Evolutionary conservation across 2,797 vertebrate species (phyloP), one percentile per base, ranked within the genome.

Genomic region (Scolopax bukidnonensis): DNA sequence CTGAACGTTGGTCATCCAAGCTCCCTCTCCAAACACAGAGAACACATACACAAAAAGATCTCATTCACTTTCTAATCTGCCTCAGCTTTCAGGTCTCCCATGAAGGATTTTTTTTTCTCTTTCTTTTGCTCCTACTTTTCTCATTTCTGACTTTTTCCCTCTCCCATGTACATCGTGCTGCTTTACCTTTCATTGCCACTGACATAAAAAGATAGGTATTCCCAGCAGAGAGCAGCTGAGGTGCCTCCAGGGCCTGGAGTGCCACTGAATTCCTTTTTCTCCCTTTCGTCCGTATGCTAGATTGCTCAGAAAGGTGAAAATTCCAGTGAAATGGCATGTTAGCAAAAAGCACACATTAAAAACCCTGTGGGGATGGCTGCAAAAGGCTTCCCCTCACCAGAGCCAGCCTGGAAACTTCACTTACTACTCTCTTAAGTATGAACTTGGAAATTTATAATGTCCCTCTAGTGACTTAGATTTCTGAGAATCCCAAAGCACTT

Each of bases 261-360:
- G 61, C 53, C 43, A 61, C 77, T 36, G 23, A 74, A 40, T 32
- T 82, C 48, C 33, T 65, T 80, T 92, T 77, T 16, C 56, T 91
- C 64, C 50, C 14, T 91, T 88, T 84, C 11, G 45, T 41, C 84
- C 1, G 0, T 24, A n/a, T 8, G n/a, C 36, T 43, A 87, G 84
- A 85, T 89, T 89, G 78, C 75, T 95, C 88, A 92, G 90, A 93
- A 93, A 94, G 81, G 88, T 93, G 93, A 96, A 94, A 84, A 92
- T 75, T 75, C 81, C 91, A 80, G 78, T 8, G 60, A 89, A 96
- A 89, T n/a, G 57, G 71, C 68, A 81, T 4, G n/a, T 75, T 87
- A 92, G 81, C 86, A 95, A 95, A 95, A 93, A 81, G n/a, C 60
- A 48, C 2, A 24, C 84, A 78, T 85, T 89, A 92, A 85, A 82